Base-by-base conservation (phyloP, 2,888 invertebrate genomes). In the Rhingia campestris region DNA sequence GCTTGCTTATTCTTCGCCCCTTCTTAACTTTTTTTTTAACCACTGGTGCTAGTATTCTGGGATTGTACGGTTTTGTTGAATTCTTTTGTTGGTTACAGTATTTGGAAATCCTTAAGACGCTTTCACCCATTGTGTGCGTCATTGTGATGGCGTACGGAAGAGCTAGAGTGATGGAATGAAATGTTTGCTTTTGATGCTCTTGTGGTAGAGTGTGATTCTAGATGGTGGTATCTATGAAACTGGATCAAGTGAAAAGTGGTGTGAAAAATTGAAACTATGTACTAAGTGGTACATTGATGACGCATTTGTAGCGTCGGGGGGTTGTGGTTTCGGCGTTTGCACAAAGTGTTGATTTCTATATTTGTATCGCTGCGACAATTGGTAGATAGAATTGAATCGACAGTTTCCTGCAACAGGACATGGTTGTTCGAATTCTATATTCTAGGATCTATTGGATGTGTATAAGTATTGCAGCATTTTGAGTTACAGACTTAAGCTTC, bases 61-160 rank as follows among this genome's bases (percentile, higher is more conserved):
- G 22, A 22, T 54, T 22, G 39, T 53, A 6, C 10, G 41, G 4
- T 37, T 51, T 64, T 66, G 53, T 70, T 66, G 67, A 54, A 69
- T 74, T 22, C 73, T 66, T 75, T 84, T 84, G 69, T 80, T 69
- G 51, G 70, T n/a, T 84, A 66, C 74, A 80, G 74, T 79, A 84
- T 84, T 84, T 84, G 84, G 74, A 75, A 75, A 75, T 84, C 69
- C 84, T 84, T 80, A 80, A 84, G 79, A 80, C 37, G 66, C 43
- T 80, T 84, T 75, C 70, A 61, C 61, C 58, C 70, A 73, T 80
- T 80, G 70, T 84, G 70, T 66, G 74, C 61, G 32, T 66, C 58
- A 80, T 74, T 84, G 80, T 74, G 56, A 76, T 77, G 79, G 69
- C 51, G 63, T 51, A 51, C 69, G 47, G 61, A 66, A 56, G 63